phyloP scores from a whole-genome alignment of 2,888 invertebrate genomes.

The Scotopteryx bipunctaria region DNA sequence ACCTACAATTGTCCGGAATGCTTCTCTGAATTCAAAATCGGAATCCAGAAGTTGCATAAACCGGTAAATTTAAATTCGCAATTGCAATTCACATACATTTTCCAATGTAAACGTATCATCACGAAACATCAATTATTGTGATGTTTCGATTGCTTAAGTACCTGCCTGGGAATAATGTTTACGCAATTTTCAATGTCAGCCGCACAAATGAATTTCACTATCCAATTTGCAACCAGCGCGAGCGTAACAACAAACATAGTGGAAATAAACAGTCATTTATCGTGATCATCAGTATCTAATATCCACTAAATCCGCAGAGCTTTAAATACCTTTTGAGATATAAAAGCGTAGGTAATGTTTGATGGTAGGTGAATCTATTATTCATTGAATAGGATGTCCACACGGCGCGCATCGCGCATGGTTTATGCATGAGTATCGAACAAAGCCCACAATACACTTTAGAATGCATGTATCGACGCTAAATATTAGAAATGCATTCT shows the following conservation, averaged over 20 bases:
- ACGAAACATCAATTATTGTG: too few species aligned
- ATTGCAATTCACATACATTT: too few species aligned
- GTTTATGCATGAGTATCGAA: slow-evolving; percentile 36
- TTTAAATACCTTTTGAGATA: slow-evolving; percentile 8
- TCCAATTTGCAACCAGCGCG: slow-evolving; percentile 1
- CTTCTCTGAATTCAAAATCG: neutral
- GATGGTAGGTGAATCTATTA: slow-evolving; percentile 31
- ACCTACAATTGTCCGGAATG: too few species aligned
- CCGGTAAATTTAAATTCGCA: too few species aligned
- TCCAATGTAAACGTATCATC: too few species aligned
- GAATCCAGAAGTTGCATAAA: too few species aligned
- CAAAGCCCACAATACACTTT: slow-evolving; percentile 19
- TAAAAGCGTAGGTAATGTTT: slow-evolving; percentile 11
- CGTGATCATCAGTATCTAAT: slow-evolving; percentile 15
- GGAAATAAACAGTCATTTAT: slow-evolving; percentile 1
- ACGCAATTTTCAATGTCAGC: neutral
- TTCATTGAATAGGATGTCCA: slow-evolving; percentile 34
- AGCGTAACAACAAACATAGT: neutral
- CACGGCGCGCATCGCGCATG: slow-evolving; percentile 23
- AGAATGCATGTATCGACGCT: neutral
- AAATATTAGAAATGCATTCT: neutral
- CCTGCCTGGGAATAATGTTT: neutral
- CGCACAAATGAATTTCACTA: neutral
- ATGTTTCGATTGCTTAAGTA: neutral
- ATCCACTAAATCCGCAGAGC: slow-evolving; percentile 8